phyloP scores from a whole-genome alignment of 2,797 vertebrate species.

The Eremophila alpestris region DNA sequence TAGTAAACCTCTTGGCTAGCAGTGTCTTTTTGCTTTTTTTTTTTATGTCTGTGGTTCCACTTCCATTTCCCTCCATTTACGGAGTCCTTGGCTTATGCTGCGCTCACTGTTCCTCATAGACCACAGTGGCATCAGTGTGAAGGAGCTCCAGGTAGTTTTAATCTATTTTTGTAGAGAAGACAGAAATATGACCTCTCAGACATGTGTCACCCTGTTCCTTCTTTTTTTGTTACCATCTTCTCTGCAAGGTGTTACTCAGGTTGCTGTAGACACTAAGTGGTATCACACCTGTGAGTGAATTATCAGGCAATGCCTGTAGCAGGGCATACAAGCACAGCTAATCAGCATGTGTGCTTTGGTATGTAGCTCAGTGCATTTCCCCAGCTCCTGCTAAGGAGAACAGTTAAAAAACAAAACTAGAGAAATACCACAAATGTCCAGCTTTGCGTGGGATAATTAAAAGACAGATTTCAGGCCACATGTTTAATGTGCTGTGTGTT shows the following conservation, averaged over 20 bases:
- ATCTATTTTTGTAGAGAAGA: background rate
- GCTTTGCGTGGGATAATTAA: background rate
- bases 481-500: background rate
- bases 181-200: background rate
- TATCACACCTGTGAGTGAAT: background rate
- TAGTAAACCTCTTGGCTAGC: background rate
- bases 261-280: background rate
- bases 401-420: background rate
- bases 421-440: background rate
- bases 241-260: background rate
- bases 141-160: background rate
- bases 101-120: background rate
- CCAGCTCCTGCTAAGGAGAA: background rate
- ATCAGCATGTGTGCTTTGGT: background rate
- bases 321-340: background rate
- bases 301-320: too few relatives aligned
- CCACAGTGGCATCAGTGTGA: background rate
- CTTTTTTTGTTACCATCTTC: background rate
- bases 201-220: background rate
- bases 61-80: background rate
- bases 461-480: background rate
- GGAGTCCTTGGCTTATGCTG: accelerated
- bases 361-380: background rate
- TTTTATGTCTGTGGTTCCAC: background rate
- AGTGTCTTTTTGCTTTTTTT: background rate